A percentile compares a stretch with the other conserved stretches of the same genome.
Evolutionary conservation across 2,797 vertebrate species (phyloP).

Genomic region (Falco naumanni): DNA sequence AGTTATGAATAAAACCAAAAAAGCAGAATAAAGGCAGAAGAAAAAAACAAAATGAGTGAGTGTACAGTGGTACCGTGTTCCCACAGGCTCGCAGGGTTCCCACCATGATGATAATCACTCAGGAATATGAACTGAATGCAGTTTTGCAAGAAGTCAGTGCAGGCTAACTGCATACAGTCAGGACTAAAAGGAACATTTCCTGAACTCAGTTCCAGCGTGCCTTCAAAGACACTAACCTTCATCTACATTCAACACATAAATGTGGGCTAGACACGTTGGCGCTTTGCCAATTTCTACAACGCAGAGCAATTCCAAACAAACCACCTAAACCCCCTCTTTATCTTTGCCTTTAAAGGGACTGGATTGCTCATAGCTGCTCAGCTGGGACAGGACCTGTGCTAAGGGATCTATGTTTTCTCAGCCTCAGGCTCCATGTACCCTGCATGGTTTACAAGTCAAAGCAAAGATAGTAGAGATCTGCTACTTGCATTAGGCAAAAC

Average conservation of each 20-base stretch:
- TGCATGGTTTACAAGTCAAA: neutral
- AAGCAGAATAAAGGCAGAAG: neutral
- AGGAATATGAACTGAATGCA: neutral
- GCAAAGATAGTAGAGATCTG: neutral
- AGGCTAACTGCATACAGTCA: neutral
- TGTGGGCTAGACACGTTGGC: neutral
- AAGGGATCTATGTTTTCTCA: neutral
- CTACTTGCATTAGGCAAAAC: neutral
- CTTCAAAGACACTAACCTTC: neutral
- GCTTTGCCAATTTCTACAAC: neutral
- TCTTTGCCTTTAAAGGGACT: neutral
- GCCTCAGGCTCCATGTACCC: neutral
- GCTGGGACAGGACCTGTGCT: neutral
- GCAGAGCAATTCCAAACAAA: neutral
- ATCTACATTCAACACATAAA: neutral
- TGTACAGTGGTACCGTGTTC: neutral
- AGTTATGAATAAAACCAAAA: neutral
- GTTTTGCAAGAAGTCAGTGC: neutral
- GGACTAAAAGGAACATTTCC: no score
- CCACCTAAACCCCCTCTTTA: neutral
- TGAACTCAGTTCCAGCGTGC: neutral
- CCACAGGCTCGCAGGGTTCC: neutral
- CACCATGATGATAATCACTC: neutral
- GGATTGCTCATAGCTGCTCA: neutral
- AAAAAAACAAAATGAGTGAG: neutral